Base-by-base conservation (phyloP, 1,140 invertebrate species). In the Holotrichia oblita region DNA sequence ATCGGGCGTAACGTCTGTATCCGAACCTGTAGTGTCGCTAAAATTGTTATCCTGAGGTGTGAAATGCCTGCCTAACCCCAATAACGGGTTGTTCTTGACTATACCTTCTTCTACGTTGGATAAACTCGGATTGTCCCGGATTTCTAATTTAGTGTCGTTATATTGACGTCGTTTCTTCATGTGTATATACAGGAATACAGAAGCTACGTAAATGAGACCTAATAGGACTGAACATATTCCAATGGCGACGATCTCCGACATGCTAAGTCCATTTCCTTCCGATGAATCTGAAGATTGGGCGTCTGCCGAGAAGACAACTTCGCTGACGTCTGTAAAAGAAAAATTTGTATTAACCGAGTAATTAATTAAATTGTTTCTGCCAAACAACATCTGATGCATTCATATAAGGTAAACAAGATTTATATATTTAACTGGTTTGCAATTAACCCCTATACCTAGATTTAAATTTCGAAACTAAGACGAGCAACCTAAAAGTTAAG, bases 171-270 rank as follows among this genome's bases (percentile, higher is more conserved):
- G n/a, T 82, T 86, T 79, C 77, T 82, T 76, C 78, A 93, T 90
- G 82, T 94, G 93, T 8, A 97, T 85, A 83, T 95, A 96, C 0
- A 96, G 88, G 22, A 95, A 93, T 6, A 96, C 92, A 12, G 94
- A 95, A 0, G 93, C 92, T 2, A 96, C 91, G 82, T 96, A 97
- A 80, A 95, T 93, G 10, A 96, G 87, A 0, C 94, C 94, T 4
- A 97, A 87, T 2, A 96, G 87, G 40, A 95, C 88, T 0, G 94
- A 94, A 80, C 93, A 94, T 9, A 95, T 89, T 10, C 93, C 95
- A 64, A 97, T 95, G 0, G 94, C 94, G 0, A 95, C 89, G 81
- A 95, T 95, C 85, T 96, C 94, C 0, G 91, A 90, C 7, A 91
- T 87, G 12, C 89, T 91, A 34, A 94, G 88, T 73, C 92, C 90